Base-by-base conservation (phyloP, 1,140 invertebrate genomes). In the Cotesia typhae region DNA sequence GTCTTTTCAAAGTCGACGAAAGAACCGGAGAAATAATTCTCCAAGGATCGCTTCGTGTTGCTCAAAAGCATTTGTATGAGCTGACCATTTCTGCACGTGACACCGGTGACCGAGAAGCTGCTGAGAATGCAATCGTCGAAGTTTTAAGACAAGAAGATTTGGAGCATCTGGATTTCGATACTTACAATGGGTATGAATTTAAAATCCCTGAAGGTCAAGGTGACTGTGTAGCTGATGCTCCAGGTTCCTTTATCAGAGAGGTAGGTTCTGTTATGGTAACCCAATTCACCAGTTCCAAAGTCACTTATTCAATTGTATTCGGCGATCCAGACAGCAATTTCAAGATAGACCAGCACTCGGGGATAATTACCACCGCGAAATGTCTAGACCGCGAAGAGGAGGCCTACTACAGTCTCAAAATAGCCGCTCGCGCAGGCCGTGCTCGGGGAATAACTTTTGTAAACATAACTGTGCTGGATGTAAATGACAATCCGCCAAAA, bases 401-500 rank as follows among this genome's bases (percentile, higher is more conserved):
- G 75, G 87, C 92, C 14, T 88, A 89, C 57, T 98, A 98, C 83
- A 91, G 88, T 69, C 88, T 99, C 36, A 90, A 90, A 75, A 88
- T 97, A 0, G 89, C 93, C 14, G 96, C 95, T 0, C 89, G 90
- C 76, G 87, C 89, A 70, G 89, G 90, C 20, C 82, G 91, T 9
- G 89, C 92, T 0, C 93, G 91, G 78, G 94, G 92, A 0, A 90
- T 91, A 75, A 93, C 91, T 37, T 87, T 84, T 9, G 93, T 97
- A 0, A 94, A 93, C 74, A 91, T 99, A 53, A 91, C 91, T 0
- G 88, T 99, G 0, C 84, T 93, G n/a, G 96, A 98, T 86, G 88
- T 96, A 3, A 98, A 99, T 82, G 97, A 99, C 84, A 96, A 97
- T 84, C 90, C 92, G 51, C 96, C 97, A 0, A 88, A 90, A 67